Percentiles rank a stretch among this genome's conserved stretches.
Evolutionary conservation across 2,797 vertebrate species (phyloP).

Genomic region (Sebastes ruberrimus): DNA sequence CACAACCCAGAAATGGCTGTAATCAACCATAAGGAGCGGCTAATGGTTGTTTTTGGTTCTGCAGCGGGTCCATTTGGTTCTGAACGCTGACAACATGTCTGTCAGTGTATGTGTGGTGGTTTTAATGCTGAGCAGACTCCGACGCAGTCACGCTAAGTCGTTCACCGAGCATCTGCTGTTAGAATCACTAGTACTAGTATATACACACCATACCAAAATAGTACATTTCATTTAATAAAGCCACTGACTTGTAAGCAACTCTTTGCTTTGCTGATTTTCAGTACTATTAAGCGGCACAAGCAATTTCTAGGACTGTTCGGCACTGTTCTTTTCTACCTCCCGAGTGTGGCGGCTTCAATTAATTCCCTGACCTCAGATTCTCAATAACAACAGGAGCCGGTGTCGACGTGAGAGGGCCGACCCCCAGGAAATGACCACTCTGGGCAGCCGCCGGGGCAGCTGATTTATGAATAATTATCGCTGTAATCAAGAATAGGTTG

Average conservation of each 20-base stretch:
- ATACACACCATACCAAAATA: too few relatives aligned
- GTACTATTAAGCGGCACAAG: not conserved
- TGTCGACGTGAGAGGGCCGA: not conserved
- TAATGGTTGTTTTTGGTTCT: not conserved
- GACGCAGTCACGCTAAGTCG: not conserved
- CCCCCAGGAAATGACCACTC: conserved; percentile 28
- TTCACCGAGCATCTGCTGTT: conserved; percentile 20
- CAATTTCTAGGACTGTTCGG: not conserved
- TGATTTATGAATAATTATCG: conserved; percentile 51
- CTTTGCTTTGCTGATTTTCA: not conserved
- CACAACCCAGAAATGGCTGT: not conserved
- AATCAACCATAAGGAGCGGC: not conserved
- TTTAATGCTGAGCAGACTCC: not conserved
- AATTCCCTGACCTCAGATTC: conserved; percentile 35
- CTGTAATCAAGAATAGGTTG: conserved; percentile 31
- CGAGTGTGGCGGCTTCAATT: conserved; percentile 30
- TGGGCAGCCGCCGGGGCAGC: conserved; percentile 11
- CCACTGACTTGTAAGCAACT: not conserved
- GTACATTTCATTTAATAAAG: conserved; percentile 1
- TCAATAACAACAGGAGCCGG: not conserved
- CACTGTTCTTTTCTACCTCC: conserved; percentile 3
- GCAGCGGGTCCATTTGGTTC: not conserved
- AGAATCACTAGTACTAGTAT: not conserved
- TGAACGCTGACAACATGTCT: not conserved
- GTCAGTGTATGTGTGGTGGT: not conserved